Evolutionary conservation across 2,888 invertebrate species (phyloP).

Genomic region (Trissonchulus sp.): DNA sequence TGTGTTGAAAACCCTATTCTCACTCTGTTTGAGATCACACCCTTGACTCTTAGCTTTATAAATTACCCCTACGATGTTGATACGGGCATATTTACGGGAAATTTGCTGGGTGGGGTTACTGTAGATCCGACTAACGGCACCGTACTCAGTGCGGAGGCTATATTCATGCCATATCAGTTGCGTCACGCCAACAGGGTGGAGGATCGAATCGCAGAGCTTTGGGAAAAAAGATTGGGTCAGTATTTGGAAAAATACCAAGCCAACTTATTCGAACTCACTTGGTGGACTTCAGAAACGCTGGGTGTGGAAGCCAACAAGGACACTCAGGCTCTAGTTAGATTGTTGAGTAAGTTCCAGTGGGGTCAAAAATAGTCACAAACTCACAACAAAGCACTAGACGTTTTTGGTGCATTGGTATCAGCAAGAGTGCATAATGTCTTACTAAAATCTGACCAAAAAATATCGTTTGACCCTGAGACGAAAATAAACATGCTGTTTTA

Average conservation of each 20-base stretch:
- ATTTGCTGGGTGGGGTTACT: slow-evolving; percentile 42
- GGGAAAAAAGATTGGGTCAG: slow-evolving; percentile 45
- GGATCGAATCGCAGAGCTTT: slow-evolving; percentile 47
- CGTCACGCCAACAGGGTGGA: slow-evolving; percentile 43
- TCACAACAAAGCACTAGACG: too few species aligned
- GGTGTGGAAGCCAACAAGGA: slow-evolving; percentile 47
- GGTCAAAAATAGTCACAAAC: too few species aligned
- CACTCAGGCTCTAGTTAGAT: slow-evolving; percentile 44
- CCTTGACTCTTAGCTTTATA: too few species aligned
- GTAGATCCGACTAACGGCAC: background rate
- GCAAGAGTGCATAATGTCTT: too few species aligned
- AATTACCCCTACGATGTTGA: slow-evolving; percentile 28
- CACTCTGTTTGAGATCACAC: slow-evolving; percentile 30
- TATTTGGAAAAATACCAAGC: slow-evolving; percentile 3
- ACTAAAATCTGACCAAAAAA: too few species aligned
- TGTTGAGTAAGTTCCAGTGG: too few species aligned
- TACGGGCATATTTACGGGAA: slow-evolving; percentile 45
- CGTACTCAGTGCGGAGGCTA: slow-evolving; percentile 44
- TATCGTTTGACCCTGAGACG: too few species aligned
- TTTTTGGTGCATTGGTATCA: too few species aligned
- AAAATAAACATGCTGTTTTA: too few species aligned
- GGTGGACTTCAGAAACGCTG: slow-evolving; percentile 51
- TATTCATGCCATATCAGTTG: slow-evolving; percentile 48
- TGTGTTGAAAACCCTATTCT: slow-evolving; percentile 50
- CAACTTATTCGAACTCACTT: slow-evolving; percentile 34